Percentiles rank a stretch among this genome's conserved stretches.
phyloP scores from a whole-genome alignment of 2,113 vertebrate genomes.

The Eira barbara region DNA sequence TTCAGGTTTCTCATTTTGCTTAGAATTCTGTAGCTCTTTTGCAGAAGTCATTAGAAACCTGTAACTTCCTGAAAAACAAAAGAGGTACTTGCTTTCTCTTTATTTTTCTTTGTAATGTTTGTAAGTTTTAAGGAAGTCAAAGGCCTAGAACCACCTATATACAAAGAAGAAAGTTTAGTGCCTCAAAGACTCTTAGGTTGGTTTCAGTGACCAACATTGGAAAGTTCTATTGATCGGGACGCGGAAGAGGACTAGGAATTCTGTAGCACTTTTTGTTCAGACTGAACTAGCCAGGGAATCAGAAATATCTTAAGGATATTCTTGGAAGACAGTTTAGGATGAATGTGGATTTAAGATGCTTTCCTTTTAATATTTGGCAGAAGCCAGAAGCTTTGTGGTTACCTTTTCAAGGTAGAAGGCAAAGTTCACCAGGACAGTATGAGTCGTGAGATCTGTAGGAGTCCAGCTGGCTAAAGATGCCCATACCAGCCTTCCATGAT shows the following conservation, averaged over 20 bases:
- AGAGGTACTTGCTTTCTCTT: not conserved
- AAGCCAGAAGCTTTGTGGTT: not conserved
- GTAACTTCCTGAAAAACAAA: not conserved
- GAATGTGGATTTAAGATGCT: not conserved
- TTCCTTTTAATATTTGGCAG: not conserved
- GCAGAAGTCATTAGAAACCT: not conserved
- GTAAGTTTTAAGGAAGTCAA: not conserved
- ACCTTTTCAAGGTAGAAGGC: not conserved
- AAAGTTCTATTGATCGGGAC: not conserved
- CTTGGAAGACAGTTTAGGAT: not conserved
- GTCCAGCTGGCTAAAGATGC: not conserved
- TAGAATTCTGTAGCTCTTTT: not conserved
- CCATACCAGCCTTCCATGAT: not conserved
- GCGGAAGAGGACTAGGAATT: not conserved
- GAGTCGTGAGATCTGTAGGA: not conserved
- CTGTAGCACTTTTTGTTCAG: not conserved
- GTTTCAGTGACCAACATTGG: not conserved
- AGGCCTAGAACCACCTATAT: not conserved
- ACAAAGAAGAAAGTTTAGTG: not conserved
- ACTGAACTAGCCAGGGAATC: not conserved
- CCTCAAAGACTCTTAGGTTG: not conserved
- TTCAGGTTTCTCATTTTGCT: not conserved
- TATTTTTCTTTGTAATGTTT: not conserved
- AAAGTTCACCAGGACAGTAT: not conserved
- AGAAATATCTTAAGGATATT: not conserved